Base-by-base conservation (phyloP, 2,113 vertebrate genomes). In the Bufo bufo region DNA sequence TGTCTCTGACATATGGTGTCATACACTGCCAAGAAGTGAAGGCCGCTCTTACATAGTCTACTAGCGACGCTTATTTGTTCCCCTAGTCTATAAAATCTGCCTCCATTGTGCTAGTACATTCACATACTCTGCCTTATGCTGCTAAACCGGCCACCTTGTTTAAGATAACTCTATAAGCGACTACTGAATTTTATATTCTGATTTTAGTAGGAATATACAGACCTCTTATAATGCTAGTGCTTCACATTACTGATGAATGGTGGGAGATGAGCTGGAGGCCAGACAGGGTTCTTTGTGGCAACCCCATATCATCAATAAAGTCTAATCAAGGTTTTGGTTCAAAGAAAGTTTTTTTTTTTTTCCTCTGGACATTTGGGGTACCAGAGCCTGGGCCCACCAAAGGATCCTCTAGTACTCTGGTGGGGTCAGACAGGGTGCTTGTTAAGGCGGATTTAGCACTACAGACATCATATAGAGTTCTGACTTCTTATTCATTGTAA, bases 1-100 rank as follows among this genome's bases (percentile, higher is more conserved):
- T 83, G 61, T 69, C 47, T 66, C 61, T 69, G n/a, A 49, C 80
- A 82, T 82, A 82, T 82, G 80, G 80, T 63, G 80, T 65, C 2
- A 6, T 20, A n/a, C 17, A n/a, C 33, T 59, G 80, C 80, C 80
- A 82, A 82, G 79, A 49, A 63, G 80, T 63, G 56, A 16, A 65
- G 59, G 80, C 56, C 54, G 45, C 43, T 82, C 59, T 82, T 45
- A 23, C 10, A n/a, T 65, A 49, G 80, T 82, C 43, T 82, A 9
- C 33, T 65, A 49, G 59, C 19, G 8, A 16, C 8, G 17, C 9
- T 49, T 50, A 78, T 78, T 23, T 56, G 50, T 78, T 56, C 49
- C 20, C 23, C n/a, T n/a, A 14, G 0, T 54, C 77, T 56, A 78
- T 56, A 23, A 78, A 77, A 78, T 12, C 50, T 78, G 77, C 50